Evolutionary conservation across 2,113 vertebrate species (phyloP), one percentile per base, ranked within the genome.

Genomic region (Rhinogobius similis): DNA sequence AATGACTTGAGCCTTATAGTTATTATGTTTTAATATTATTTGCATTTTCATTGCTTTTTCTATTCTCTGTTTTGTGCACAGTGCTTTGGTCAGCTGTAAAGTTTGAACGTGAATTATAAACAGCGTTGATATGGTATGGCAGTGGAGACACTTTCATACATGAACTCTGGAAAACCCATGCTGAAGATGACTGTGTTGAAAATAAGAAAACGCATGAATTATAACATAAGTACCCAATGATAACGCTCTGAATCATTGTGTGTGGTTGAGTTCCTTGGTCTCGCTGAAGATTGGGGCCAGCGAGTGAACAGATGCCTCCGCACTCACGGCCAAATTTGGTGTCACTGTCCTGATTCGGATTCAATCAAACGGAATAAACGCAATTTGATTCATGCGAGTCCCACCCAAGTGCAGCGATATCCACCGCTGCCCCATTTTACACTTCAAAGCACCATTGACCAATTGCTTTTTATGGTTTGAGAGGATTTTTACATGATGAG

Each of bases 401-500:
- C 32, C 64, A 73, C 68, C 78, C 77, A 80, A 83, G 84, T 72
- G 73, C 73, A 72, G 52, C 81, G 69, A 83, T 78, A 65, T 79
- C 84, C 73, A 73, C 67, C 65, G 29, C 3, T 55, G 76, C 66
- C 74, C 58, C 70, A 76, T 87, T 89, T 83, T 82, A 67, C 78
- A 86, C 78, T 82, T 82, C 79, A 87, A 84, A 86, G 65, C 78
- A 73, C 74, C 75, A 72, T 65, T 70, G 67, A 72, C 56, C 56
- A 59, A 43, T 41, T 50, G 39, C 72, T 65, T 76, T 61, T 73
- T 61, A 13, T 75, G 61, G 64, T 73, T 41, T 67, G 39, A 50
- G 53, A 32, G 44, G 67, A 67, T 76, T 75, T 63, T 72, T 59
- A 68, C 65, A 38, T 65, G 23, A 26, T 70, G 48, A 65, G 39